phyloP scores from a whole-genome alignment of 2,113 vertebrate species.

The Genyomyrus donnyi region DNA sequence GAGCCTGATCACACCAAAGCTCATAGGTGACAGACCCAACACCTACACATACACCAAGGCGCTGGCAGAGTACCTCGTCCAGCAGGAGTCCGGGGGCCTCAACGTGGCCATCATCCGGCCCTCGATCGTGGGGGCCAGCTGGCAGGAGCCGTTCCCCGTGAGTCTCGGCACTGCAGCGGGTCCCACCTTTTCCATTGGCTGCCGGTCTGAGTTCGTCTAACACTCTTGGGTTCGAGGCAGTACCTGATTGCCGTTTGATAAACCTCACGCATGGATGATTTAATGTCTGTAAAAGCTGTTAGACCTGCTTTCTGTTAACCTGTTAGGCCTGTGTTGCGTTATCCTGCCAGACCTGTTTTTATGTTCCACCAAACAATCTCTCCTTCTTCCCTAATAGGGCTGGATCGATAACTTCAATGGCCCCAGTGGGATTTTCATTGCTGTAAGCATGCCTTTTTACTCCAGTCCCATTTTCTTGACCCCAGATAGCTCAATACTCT shows the following conservation, averaged over 20 bases:
- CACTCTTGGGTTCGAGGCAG: neutral
- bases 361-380: conserved; percentile 21
- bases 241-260: neutral
- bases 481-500: neutral
- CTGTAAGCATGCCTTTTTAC: conserved; percentile 68
- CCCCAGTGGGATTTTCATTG: conserved; percentile 94
- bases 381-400: conserved; percentile 60
- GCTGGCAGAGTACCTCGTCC: conserved; percentile 86
- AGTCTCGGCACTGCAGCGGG: conserved; percentile 42
- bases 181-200: neutral
- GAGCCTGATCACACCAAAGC: conserved; percentile 81
- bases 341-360: neutral
- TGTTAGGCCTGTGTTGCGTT: neutral
- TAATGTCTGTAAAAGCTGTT: neutral
- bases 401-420: conserved; percentile 99
- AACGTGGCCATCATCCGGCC: conserved; percentile 89
- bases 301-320: neutral
- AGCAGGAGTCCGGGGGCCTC: conserved; percentile 82
- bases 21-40: conserved; percentile 85
- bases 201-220: neutral
- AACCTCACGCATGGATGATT: neutral
- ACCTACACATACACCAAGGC: conserved; percentile 95
- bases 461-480: neutral
- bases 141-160: conserved; percentile 97
- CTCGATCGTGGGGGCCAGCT: conserved; percentile 95